Conservation (phyloP, 2,797 vertebrate genomes). For the Orientallactaga sibirica region DNA sequence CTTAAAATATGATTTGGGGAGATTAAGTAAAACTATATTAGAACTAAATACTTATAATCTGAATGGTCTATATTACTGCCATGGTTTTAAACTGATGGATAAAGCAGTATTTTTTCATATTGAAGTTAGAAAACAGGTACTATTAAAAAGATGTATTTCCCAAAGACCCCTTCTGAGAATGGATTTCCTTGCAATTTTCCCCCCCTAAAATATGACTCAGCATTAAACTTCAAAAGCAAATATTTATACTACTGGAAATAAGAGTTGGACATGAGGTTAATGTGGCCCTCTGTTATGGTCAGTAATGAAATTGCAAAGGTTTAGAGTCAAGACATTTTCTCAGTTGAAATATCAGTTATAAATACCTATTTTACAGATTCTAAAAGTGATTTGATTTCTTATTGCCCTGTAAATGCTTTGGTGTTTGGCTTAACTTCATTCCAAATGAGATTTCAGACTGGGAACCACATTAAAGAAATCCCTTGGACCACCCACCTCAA, state of each 20-base stretch:
- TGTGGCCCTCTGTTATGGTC: slow-evolving; percentile 9
- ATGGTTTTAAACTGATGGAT: slow-evolving; percentile 30
- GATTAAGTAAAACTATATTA: background rate
- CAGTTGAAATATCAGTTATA: slow-evolving; percentile 42
- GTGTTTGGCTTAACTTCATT: slow-evolving; percentile 39
- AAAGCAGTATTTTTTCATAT: background rate
- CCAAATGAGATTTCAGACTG: slow-evolving; percentile 15
- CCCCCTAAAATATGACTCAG: slow-evolving; percentile 46
- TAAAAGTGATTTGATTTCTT: slow-evolving; percentile 13
- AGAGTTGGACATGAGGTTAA: background rate
- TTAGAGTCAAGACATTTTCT: slow-evolving; percentile 47
- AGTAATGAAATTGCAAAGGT: slow-evolving; percentile 51
- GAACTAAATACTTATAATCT: background rate
- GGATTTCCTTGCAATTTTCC: background rate
- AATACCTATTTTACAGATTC: slow-evolving; percentile 50
- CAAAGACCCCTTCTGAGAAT: slow-evolving; percentile 37
- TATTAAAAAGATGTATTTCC: slow-evolving; percentile 51
- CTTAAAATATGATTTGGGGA: no score
- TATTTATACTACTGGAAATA: slow-evolving; percentile 25
- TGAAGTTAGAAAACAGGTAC: slow-evolving; percentile 47
- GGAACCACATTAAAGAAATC: slow-evolving; percentile 39
- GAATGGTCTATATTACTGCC: background rate
- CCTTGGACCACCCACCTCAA: slow-evolving; percentile 50
- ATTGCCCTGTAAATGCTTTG: background rate
- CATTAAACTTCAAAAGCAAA: slow-evolving; percentile 53